Evolutionary conservation across 2,888 invertebrate genomes (phyloP).

Genomic region (Caenorhabditis wallacei): DNA sequence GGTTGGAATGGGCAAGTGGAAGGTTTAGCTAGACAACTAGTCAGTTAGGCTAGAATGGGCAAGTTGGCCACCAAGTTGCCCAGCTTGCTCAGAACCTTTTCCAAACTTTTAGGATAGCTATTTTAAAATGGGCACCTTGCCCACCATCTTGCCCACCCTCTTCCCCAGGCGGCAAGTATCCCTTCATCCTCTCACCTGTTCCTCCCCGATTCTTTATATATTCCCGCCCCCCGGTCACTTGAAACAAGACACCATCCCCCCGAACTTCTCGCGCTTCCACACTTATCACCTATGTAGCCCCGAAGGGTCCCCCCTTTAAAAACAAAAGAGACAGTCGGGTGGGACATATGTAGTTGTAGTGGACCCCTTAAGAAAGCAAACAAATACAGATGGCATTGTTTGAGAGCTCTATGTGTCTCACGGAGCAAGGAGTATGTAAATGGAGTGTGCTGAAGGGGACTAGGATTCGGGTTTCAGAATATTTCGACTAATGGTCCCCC

Average conservation of each 20-base stretch:
- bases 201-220: background rate
- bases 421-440: conserved; percentile 45
- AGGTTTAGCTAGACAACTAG: no score
- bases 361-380: conserved; percentile 21
- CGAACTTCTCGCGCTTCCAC: conserved; percentile 39
- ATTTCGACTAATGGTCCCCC: background rate
- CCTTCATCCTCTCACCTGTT: conserved; percentile 15
- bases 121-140: no score
- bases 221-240: conserved; percentile 12
- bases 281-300: conserved; percentile 51
- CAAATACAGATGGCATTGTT: conserved; percentile 67
- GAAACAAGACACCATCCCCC: conserved; percentile 43
- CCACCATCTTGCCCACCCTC: no score
- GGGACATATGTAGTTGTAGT: conserved; percentile 27
- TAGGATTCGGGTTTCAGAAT: conserved; percentile 21
- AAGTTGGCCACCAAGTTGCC: no score
- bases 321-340: conserved; percentile 36
- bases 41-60: no score
- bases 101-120: no score
- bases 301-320: background rate
- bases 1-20: no score
- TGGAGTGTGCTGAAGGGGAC: conserved; percentile 27
- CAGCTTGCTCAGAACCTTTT: no score
- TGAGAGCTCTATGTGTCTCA: no score
- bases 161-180: background rate